Percentiles rank a stretch among this genome's conserved stretches.
Evolutionary conservation across 2,888 invertebrate species (phyloP).

Genomic region (Odontocerum albicorne): DNA sequence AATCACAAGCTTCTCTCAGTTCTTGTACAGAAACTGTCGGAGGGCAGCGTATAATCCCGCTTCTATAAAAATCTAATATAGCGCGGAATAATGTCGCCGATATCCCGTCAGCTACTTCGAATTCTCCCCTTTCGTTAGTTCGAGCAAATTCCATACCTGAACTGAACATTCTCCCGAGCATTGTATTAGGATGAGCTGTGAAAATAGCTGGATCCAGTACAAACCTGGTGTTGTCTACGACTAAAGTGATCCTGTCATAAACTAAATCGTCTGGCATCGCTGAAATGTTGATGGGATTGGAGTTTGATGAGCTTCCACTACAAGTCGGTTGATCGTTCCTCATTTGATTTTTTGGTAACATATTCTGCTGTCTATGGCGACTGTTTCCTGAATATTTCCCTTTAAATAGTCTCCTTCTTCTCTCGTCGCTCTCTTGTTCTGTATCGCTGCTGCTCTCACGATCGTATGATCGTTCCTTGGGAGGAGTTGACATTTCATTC

Average conservation of each 20-base stretch:
- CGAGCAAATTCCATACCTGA: slow-evolving; percentile 89
- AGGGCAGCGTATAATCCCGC: slow-evolving; percentile 90
- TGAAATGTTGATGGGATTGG: neutral
- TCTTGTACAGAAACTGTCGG: slow-evolving; percentile 96
- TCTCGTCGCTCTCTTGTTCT: slow-evolving; percentile 28
- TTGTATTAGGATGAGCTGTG: slow-evolving; percentile 95
- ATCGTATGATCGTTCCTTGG: slow-evolving; percentile 29
- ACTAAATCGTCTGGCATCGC: slow-evolving; percentile 24
- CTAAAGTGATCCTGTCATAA: slow-evolving; percentile 55
- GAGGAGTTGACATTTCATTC: slow-evolving; percentile 30
- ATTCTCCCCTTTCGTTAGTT: slow-evolving; percentile 95
- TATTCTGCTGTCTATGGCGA: slow-evolving; percentile 10
- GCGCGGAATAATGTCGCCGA: slow-evolving; percentile 93
- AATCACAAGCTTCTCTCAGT: slow-evolving; percentile 97
- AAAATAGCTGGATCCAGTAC: slow-evolving; percentile 92
- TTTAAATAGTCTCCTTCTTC: slow-evolving; percentile 20
- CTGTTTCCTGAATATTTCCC: slow-evolving; percentile 18
- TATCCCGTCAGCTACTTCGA: slow-evolving; percentile 96
- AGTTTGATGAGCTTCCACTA: slow-evolving; percentile 15
- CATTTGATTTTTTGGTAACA: slow-evolving; percentile 17
- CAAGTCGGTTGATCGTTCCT: slow-evolving; percentile 21
- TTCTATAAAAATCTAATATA: slow-evolving; percentile 92
- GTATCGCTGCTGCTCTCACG: slow-evolving; percentile 35
- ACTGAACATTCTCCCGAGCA: slow-evolving; percentile 99
- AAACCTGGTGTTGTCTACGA: slow-evolving; percentile 96